Evolutionary conservation across 2,888 invertebrate species (phyloP), one percentile per base, ranked within the genome.

Genomic region (Drepana falcataria): DNA sequence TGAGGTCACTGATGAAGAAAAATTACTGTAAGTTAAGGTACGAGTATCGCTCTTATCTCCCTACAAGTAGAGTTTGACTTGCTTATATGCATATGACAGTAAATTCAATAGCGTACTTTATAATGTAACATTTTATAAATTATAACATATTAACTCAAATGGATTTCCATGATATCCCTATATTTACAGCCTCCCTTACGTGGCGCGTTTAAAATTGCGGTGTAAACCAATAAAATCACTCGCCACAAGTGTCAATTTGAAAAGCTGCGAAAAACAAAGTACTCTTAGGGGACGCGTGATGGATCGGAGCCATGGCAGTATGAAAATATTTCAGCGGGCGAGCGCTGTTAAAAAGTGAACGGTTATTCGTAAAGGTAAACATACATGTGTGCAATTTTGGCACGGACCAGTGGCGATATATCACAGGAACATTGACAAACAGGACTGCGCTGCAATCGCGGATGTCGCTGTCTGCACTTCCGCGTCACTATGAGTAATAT

Each of bases 381-480:
- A 74, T 68, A 70, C 65, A 64, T 44, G 44, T 73, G 73, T 68
- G 71, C 68, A 77, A 72, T 77, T 81, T 81, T 83, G 83, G 82
- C 83, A 80, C 58, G 68, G 70, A 69, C 74, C 77, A 65, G 72
- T 61, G 73, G 68, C 77, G 68, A 82, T 86, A 80, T 80, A 83
- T 86, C 83, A 80, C 71, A 60, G 60, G 62, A 75, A 79, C 79
- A 81, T 81, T 83, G 87, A 86, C 85, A 85, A 85, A 86, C 83
- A 82, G 75, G 77, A 74, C 71, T 71, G 74, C 75, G 67, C 74
- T 77, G 80, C 81, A 77, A 80, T 80, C 81, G 77, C 83, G 82
- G 85, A 85, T 79, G 81, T 79, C 70, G 71, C 77, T 81, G 85
- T 85, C 85, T 75, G 65, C 81, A 71, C 81, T 81, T 83, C 83